phyloP scores from a whole-genome alignment of 2,113 vertebrate genomes.

The Montifringilla adamsi region DNA sequence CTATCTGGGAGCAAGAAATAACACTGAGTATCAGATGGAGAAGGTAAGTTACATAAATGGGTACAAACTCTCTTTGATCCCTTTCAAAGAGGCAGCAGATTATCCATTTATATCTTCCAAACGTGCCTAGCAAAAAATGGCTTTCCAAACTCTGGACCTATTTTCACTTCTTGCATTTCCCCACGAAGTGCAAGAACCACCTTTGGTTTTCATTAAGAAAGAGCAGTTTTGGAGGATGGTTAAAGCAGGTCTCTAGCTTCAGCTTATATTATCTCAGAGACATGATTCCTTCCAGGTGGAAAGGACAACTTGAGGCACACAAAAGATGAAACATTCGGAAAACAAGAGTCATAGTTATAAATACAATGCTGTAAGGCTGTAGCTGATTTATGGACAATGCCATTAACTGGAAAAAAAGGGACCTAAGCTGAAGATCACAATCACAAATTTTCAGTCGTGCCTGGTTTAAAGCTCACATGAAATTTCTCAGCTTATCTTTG shows the following conservation, averaged over 20 bases:
- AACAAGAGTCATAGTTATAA: neutral
- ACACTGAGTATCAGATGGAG: slow-evolving; percentile 81
- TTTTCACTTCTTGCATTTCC: neutral
- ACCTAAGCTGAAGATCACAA: neutral
- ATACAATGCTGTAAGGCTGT: neutral
- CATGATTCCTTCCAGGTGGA: neutral
- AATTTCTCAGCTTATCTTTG: neutral
- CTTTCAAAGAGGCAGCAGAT: neutral
- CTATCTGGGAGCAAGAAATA: slow-evolving; percentile 79
- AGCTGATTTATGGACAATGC: neutral
- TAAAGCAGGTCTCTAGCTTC: neutral
- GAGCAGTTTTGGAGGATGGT: neutral
- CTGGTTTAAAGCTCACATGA: neutral
- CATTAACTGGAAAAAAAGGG: neutral
- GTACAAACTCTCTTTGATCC: neutral
- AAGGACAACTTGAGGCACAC: neutral
- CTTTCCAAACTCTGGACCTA: neutral
- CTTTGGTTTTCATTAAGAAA: neutral
- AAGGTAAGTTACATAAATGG: slow-evolving; percentile 71
- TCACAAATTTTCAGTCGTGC: neutral
- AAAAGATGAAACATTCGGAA: neutral
- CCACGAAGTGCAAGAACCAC: neutral
- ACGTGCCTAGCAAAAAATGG: neutral
- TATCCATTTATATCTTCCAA: neutral
- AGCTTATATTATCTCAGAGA: neutral